These are phyloP conservation scores for Pilophorus perplexus DNA, from an alignment of 2,888 invertebrate species.

Conservation along the genomic window DNA sequence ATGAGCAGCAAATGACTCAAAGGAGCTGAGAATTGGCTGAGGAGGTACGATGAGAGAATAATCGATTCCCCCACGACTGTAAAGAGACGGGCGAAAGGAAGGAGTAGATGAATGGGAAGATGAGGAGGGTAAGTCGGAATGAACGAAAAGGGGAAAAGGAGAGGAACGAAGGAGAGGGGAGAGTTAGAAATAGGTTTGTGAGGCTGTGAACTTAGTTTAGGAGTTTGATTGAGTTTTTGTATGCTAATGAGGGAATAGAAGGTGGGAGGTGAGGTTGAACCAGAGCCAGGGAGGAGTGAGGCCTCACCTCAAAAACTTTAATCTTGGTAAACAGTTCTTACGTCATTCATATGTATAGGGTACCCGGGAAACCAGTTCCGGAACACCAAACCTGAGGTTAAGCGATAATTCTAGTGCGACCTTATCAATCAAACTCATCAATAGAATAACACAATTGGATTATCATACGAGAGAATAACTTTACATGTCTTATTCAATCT, in stretches of 20 bases:
- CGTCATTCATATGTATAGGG: constrained; percentile 44
- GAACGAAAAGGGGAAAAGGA: constrained; percentile 20
- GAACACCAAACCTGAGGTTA: too few species aligned
- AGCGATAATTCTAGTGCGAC: too few species aligned
- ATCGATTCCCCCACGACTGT: constrained; percentile 36
- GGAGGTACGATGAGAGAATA: constrained; percentile 37
- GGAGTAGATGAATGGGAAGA: constrained; percentile 2
- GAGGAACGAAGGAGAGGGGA: neutral
- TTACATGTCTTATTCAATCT: too few species aligned
- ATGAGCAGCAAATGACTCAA: constrained; percentile 42
- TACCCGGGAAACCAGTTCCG: too few species aligned
- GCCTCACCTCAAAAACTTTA: constrained; percentile 37
- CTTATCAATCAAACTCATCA: too few species aligned
- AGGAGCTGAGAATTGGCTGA: constrained; percentile 41
- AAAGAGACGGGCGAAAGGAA: constrained; percentile 2
- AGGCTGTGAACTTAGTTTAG: constrained; percentile 44
- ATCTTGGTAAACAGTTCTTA: constrained; percentile 39
- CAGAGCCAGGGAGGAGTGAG: constrained; percentile 16
- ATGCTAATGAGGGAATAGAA: constrained; percentile 44
- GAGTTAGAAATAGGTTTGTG: constrained; percentile 44
- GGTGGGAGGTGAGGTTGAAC: constrained; percentile 4
- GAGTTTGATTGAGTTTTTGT: constrained; percentile 47
- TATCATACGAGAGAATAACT: too few species aligned
- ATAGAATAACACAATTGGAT: too few species aligned
- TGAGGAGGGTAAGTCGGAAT: too few species aligned